Conservation (phyloP, 2,113 vertebrate genomes). For the Eublepharis macularius region DNA sequence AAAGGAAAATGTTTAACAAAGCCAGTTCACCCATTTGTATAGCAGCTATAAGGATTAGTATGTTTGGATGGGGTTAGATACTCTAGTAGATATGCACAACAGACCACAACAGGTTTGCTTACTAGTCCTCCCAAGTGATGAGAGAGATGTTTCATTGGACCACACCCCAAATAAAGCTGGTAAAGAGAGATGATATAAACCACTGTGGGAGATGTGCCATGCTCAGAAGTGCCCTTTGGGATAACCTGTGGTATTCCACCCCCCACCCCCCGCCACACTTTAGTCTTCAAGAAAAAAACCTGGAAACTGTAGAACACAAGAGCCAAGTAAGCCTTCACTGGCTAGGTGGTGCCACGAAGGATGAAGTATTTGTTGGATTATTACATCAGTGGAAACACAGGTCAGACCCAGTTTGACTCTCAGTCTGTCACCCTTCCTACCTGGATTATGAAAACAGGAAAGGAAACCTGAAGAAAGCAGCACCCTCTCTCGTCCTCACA, state of each 20-base stretch:
- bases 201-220: not conserved
- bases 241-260: not conserved
- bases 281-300: not conserved
- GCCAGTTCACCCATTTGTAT: slow-evolving; percentile 55
- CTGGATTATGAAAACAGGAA: not conserved
- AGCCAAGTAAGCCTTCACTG: rapidly evolving
- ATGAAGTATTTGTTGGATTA: not conserved
- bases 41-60: slow-evolving; percentile 50
- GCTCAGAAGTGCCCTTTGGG: not conserved
- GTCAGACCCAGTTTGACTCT: not conserved
- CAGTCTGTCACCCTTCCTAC: not conserved
- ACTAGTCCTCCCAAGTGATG: not conserved
- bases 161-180: not conserved
- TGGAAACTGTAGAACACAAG: rapidly evolving
- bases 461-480: not conserved
- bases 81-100: not conserved
- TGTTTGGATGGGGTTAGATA: not conserved
- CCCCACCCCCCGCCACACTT: no score
- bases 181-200: not conserved
- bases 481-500: rapidly evolving
- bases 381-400: not conserved
- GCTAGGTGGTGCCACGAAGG: not conserved
- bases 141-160: slow-evolving; percentile 21
- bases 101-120: not conserved
- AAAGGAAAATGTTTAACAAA: slow-evolving; percentile 13